Conservation (phyloP, 1,140 invertebrate genomes). For the Lucilia sericata region DNA sequence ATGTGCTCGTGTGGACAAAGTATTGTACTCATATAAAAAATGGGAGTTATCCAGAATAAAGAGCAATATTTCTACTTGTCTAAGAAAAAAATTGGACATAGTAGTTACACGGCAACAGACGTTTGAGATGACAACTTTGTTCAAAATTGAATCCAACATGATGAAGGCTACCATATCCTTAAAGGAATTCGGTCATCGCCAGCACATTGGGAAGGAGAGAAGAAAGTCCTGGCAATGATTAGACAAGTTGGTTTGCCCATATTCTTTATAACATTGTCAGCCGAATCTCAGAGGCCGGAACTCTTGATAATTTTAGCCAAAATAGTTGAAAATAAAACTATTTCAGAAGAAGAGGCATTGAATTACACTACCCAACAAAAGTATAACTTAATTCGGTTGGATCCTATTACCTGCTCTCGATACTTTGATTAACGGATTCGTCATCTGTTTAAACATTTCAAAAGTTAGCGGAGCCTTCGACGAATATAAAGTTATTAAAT, state of each 20-base stretch:
- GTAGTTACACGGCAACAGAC: neutral
- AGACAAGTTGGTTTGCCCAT: slow-evolving; percentile 53
- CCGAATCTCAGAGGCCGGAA: slow-evolving; percentile 55
- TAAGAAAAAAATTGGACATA: neutral
- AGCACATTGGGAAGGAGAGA: slow-evolving; percentile 52
- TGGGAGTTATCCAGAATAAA: neutral
- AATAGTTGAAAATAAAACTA: too few species aligned
- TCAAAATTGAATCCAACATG: neutral
- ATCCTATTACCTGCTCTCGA: neutral
- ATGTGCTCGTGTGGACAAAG: slow-evolving; percentile 18
- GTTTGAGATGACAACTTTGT: neutral
- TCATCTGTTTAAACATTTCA: too few species aligned
- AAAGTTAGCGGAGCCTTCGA: too few species aligned
- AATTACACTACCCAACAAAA: neutral
- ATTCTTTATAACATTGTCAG: slow-evolving; percentile 55
- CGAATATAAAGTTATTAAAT: too few species aligned
- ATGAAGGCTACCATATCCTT: neutral
- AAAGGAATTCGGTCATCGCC: too few species aligned
- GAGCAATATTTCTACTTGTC: neutral
- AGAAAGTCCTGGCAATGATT: slow-evolving; percentile 54
- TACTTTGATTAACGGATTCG: neutral
- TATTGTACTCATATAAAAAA: slow-evolving; percentile 4
- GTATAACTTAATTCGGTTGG: neutral
- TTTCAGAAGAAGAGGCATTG: neutral
- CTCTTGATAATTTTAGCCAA: slow-evolving; percentile 56